A percentile compares a stretch with the other conserved stretches of the same genome.
Evolutionary conservation across 2,888 invertebrate genomes (phyloP).

Genomic region (Pteria penguin): DNA sequence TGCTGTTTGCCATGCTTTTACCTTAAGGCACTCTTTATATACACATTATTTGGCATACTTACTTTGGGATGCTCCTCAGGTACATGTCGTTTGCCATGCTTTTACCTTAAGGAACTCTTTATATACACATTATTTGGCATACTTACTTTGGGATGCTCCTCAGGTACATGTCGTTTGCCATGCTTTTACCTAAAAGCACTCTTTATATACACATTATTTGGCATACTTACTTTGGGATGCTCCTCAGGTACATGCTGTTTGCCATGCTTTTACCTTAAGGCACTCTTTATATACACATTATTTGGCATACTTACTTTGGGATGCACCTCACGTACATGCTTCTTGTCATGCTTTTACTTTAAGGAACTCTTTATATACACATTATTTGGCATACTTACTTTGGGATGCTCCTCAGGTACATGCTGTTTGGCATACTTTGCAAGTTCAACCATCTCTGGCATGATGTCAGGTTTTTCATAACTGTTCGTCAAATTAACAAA

Average conservation of each 20-base stretch:
- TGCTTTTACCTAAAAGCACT: too few species aligned
- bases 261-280: background rate
- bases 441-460: constrained; percentile 97
- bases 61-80: background rate
- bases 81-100: background rate
- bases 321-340: background rate
- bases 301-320: background rate
- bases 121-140: background rate
- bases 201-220: background rate
- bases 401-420: constrained; percentile 94
- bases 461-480: constrained; percentile 96
- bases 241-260: background rate
- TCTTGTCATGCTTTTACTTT: background rate
- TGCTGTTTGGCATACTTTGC: constrained; percentile 99
- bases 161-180: background rate
- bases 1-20: too few species aligned
- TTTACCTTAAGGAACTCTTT: too few species aligned
- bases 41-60: background rate
- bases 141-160: background rate
- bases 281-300: too few species aligned
- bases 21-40: too few species aligned
- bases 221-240: background rate
- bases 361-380: too few species aligned
- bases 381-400: constrained; percentile 63
- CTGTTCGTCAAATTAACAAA: constrained; percentile 98